A percentile compares a stretch with the other conserved stretches of the same genome.
These are phyloP conservation scores for Noctua janthe DNA, from an alignment of 2,888 invertebrate genomes.

Conservation along the genomic window DNA sequence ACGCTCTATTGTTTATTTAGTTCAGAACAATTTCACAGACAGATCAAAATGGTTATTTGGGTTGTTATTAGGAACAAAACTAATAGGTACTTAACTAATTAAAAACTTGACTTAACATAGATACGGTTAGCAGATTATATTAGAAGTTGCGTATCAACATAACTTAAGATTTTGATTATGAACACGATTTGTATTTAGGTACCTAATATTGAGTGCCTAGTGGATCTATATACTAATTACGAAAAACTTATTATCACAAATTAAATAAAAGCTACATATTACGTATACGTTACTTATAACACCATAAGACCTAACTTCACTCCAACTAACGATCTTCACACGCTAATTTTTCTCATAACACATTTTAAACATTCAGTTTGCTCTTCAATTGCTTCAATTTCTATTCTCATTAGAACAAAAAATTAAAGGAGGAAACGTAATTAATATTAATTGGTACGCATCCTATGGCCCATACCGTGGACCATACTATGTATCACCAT, in stretches of 20 bases:
- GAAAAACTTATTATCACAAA: too few species aligned
- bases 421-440: conserved; percentile 62
- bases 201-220: not conserved
- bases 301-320: conserved; percentile 25
- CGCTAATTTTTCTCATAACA: conserved; percentile 51
- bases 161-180: not conserved
- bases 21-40: not conserved
- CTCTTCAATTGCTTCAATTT: conserved; percentile 63
- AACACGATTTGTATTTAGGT: not conserved
- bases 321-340: conserved; percentile 55
- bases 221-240: not conserved
- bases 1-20: not conserved
- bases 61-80: not conserved
- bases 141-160: not conserved
- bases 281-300: not conserved
- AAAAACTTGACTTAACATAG: not conserved
- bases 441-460: conserved; percentile 67
- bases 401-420: conserved; percentile 61
- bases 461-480: conserved; percentile 43
- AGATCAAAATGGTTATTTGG: not conserved
- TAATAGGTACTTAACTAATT: not conserved
- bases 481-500: conserved; percentile 57
- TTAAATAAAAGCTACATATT: not conserved
- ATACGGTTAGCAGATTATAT: not conserved
- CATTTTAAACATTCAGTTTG: conserved; percentile 59